phyloP scores from a whole-genome alignment of 2,113 vertebrate species.

The Alces alces region DNA sequence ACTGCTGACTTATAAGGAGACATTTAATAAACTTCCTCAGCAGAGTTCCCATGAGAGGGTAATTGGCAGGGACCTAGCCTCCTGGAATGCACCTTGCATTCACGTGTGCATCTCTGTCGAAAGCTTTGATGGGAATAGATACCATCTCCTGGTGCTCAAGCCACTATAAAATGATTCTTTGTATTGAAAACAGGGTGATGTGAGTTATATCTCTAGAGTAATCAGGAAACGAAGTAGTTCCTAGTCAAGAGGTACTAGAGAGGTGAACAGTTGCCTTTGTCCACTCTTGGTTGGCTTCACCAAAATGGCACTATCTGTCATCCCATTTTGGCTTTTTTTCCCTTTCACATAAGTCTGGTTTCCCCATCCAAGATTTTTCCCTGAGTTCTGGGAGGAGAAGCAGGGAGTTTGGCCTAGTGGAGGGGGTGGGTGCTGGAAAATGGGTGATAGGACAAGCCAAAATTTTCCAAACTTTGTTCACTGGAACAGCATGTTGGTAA shows the following conservation, averaged over 20 bases:
- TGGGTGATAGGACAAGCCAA: not conserved
- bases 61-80: conserved; percentile 49
- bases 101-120: conserved; percentile 68
- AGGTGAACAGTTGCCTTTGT: not conserved
- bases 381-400: not conserved
- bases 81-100: conserved; percentile 61
- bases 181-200: not conserved
- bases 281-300: not conserved
- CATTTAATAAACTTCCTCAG: conserved; percentile 69
- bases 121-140: conserved; percentile 68
- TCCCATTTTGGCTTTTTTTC: not conserved
- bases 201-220: not conserved
- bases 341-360: not conserved
- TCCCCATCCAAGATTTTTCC: not conserved
- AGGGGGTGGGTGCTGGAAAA: not conserved
- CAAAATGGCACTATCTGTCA: not conserved
- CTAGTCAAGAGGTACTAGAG: not conserved
- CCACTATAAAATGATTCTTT: conserved; percentile 64
- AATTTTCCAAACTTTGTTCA: not conserved
- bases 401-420: not conserved
- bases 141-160: conserved; percentile 53
- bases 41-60: conserved; percentile 56
- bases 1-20: conserved; percentile 67
- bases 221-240: not conserved
- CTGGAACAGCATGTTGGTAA: not conserved